Evolutionary conservation across 2,888 invertebrate genomes (phyloP), one percentile per base, ranked within the genome.

Genomic region (Amorpha juglandis): DNA sequence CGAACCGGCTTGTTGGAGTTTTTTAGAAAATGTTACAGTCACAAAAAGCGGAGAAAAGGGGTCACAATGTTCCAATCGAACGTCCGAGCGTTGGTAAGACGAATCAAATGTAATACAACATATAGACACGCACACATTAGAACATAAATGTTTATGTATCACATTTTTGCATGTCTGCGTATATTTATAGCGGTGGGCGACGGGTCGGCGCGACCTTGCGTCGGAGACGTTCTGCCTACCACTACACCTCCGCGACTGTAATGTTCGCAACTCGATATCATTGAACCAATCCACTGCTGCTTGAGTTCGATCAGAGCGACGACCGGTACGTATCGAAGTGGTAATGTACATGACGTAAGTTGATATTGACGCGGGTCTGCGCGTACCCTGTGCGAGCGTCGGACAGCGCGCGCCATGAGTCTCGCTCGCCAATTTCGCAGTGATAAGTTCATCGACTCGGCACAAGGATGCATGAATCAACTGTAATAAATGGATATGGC

Each of bases 361-460:
- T 53, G 68, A 33, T 67, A 19, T 45, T 14, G 38, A 63, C 65
- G 14, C n/a, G n/a, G 62, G 19, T 65, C 50, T 71, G 72, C 77
- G 58, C 19, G 58, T 19, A 35, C 14, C 4, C 27, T 27, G 78
- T 74, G 78, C 74, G 69, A 70, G 74, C 77, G 79, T 76, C 82
- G 86, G 85, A 81, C 86, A 74, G 73, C 75, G 79, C 82, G 86
- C 86, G 86, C 83, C 79, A 77, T 80, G 77, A 77, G 82, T 79
- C 86, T 82, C 81, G 86, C 84, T 87, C 84, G 91, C 91, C 91
- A 92, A 92, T 92, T 92, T 91, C 85, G 91, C 91, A 86, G 85
- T 86, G 88, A 87, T 88, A 90, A 90, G 92, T 91, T 92, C 92
- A 92, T 87, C 86, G 92, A 92, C 92, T 84, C 78, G 71, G 73